Evolutionary conservation across 2,113 vertebrate genomes (phyloP).

Genomic region (Sapayoa aenigma): DNA sequence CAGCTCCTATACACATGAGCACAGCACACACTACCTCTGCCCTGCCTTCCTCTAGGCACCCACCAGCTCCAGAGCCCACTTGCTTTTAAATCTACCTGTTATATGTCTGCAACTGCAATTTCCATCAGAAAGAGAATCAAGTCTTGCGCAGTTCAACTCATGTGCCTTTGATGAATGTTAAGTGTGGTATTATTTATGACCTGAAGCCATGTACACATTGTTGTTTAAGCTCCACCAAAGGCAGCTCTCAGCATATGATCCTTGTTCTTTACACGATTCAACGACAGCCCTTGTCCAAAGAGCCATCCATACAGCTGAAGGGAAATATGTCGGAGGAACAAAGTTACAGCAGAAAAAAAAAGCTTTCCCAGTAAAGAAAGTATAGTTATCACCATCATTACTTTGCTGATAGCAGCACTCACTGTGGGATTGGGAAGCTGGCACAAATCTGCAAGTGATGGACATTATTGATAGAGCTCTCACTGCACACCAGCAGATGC

Average conservation of each 20-base stretch:
- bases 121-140: background rate
- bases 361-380: background rate
- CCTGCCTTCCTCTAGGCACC: background rate
- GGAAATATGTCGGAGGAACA: background rate
- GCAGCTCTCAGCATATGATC: background rate
- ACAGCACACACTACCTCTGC: background rate
- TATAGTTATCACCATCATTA: background rate
- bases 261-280: background rate
- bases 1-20: background rate
- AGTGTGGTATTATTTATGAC: background rate
- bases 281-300: background rate
- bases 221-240: background rate
- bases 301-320: background rate
- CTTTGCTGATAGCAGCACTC: background rate
- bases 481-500: background rate
- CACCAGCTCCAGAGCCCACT: background rate
- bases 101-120: background rate
- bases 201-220: background rate
- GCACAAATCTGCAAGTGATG: fast-evolving
- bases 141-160: background rate
- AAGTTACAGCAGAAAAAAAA: background rate
- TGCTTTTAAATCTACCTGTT: background rate
- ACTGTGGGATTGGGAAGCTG: fast-evolving
- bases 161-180: background rate
- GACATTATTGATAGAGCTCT: background rate